Evolutionary conservation across 2,888 invertebrate genomes (phyloP).

Genomic region (Abscondita cerata): DNA sequence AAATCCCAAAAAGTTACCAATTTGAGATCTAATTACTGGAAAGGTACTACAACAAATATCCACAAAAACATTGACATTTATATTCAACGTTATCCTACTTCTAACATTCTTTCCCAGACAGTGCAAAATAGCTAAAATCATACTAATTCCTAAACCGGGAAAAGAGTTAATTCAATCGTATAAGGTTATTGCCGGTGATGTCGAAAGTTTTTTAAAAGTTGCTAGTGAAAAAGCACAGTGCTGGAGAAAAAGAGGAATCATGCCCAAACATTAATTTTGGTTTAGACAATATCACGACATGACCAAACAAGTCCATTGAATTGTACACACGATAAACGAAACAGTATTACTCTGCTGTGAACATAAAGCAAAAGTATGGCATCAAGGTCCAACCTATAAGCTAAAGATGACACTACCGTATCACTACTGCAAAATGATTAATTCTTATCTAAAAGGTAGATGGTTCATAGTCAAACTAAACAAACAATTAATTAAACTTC

Average conservation of each 20-base stretch:
- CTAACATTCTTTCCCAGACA: constrained; percentile 8
- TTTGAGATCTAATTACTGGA: not conserved
- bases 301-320: not conserved
- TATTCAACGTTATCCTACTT: not conserved
- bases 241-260: not conserved
- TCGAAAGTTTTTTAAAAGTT: not conserved
- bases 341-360: not conserved
- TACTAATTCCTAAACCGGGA: not conserved
- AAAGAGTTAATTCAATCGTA: not conserved
- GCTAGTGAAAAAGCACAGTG: too few species aligned
- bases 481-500: constrained; percentile 4
- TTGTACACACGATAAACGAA: not conserved
- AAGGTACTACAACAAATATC: not conserved
- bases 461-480: constrained; percentile 9
- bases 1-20: not conserved
- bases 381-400: not conserved
- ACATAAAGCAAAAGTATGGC: not conserved
- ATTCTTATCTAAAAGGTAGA: constrained; percentile 10
- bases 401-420: not conserved
- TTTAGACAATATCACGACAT: not conserved
- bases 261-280: not conserved
- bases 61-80: not conserved
- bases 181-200: not conserved
- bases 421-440: constrained; percentile 3
- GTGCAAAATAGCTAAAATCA: constrained; percentile 1